Base-by-base conservation (phyloP, 2,113 vertebrate genomes). In the Taurulus bubalis region DNA sequence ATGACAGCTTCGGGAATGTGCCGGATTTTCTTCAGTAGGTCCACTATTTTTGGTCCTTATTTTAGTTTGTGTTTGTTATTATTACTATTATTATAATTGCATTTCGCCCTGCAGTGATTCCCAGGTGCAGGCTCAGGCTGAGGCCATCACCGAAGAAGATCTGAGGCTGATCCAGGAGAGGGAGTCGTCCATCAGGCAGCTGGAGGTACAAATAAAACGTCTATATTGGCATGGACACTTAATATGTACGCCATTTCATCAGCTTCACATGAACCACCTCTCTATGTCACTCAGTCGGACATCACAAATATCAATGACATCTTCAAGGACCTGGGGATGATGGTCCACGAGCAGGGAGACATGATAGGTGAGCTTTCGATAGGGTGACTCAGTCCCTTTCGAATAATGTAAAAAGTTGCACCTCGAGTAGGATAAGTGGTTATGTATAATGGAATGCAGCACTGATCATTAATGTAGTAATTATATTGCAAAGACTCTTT, bases 331-430 rank as follows among this genome's bases (percentile, higher is more conserved):
- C 92, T 99, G 92, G 98, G 97, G 49, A 94, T 98, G 95, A 98
- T 99, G 98, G 96, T 99, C 84, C 98, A 99, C 28, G 98, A 99
- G 62, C 98, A 99, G 90, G 98, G 98, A 76, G 98, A 99, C 87
- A 89, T 99, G 89, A 98, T 99, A 88, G 98, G 98, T 98, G 95
- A 97, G 96, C 14, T 1, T 34, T n/a, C n/a, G n/a, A n/a, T n/a
- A n/a, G n/a, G n/a, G n/a, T n/a, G n/a, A n/a, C n/a, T n/a, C n/a
- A n/a, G n/a, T n/a, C n/a, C n/a, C n/a, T n/a, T n/a, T n/a, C n/a
- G n/a, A n/a, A n/a, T n/a, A n/a, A n/a, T n/a, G n/a, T n/a, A n/a
- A n/a, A n/a, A n/a, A n/a, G n/a, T n/a, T n/a, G n/a, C n/a, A 32
- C 32, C 38, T 8, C 10, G 38, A 40, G 10, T 10, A 10, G 38